phyloP scores from a whole-genome alignment of 2,113 vertebrate species.

The Gymnocephalus cernua region DNA sequence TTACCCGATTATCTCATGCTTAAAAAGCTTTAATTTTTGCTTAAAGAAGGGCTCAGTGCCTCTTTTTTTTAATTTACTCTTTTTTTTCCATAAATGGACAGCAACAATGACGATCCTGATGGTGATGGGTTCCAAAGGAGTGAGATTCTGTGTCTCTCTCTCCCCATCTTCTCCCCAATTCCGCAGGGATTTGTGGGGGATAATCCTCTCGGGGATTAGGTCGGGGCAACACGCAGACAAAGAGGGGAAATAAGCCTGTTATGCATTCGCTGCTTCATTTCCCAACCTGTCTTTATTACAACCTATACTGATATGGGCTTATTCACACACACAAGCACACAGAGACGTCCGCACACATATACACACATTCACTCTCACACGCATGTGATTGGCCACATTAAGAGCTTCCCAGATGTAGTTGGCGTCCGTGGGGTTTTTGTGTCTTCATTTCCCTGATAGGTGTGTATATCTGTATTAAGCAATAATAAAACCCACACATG shows the following conservation, averaged over 20 bases:
- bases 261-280: slow-evolving; percentile 85
- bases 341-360: slow-evolving; percentile 51
- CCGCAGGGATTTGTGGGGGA: slow-evolving; percentile 82
- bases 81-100: slow-evolving; percentile 63
- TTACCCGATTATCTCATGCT: slow-evolving; percentile 76
- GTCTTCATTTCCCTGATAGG: slow-evolving; percentile 80
- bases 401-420: slow-evolving; percentile 79
- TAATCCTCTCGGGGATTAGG: slow-evolving; percentile 85
- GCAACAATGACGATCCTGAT: slow-evolving; percentile 72
- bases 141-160: slow-evolving; percentile 67
- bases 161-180: slow-evolving; percentile 78
- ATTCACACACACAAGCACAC: slow-evolving; percentile 72
- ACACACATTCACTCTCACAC: slow-evolving; percentile 60
- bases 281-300: slow-evolving; percentile 85
- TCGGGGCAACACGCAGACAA: slow-evolving; percentile 84
- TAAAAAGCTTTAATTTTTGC: slow-evolving; percentile 76
- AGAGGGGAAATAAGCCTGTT: slow-evolving; percentile 86
- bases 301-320: slow-evolving; percentile 81
- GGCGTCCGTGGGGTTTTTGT: slow-evolving; percentile 76
- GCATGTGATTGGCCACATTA: slow-evolving; percentile 81
- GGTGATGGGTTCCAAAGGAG: slow-evolving; percentile 73
- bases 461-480: slow-evolving; percentile 80
- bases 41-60: slow-evolving; percentile 60
- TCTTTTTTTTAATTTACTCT: slow-evolving; percentile 55
- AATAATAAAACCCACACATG: slow-evolving; percentile 84